These are phyloP conservation scores for Phoeniculus purpureus DNA, from an alignment of 2,797 vertebrate genomes.

Conservation along the genomic window DNA sequence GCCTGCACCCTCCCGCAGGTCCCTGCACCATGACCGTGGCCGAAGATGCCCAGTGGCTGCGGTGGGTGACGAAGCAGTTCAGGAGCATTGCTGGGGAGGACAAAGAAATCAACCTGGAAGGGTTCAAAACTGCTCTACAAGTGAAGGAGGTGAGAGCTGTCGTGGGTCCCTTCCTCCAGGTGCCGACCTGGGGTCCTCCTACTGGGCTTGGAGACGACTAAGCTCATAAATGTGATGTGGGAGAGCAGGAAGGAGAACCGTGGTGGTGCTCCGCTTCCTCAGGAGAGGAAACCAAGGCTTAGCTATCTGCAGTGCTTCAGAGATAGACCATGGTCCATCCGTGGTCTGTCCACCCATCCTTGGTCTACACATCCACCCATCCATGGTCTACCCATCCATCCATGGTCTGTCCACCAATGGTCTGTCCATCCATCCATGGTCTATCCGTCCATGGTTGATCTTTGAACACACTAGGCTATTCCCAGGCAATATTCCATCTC, in stretches of 20 bases:
- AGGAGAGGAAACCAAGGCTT: not conserved
- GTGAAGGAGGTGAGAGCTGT: slow-evolving; percentile 86
- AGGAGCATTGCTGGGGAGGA: slow-evolving; percentile 84
- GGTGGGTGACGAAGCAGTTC: slow-evolving; percentile 87
- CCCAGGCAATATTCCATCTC: not conserved
- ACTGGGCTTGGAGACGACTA: not conserved
- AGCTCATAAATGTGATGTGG: not conserved
- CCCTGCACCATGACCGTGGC: slow-evolving; percentile 66
- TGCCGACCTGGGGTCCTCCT: not conserved
- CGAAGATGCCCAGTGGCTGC: slow-evolving; percentile 86
- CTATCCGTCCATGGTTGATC: no score
- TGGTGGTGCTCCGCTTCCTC: rapidly evolving
- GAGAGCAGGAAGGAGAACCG: not conserved
- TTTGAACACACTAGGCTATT: not conserved
- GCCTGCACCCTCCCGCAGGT: not conserved
- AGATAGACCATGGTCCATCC: no score
- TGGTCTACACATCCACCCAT: no score
- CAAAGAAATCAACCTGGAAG: slow-evolving; percentile 83
- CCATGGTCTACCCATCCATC: no score
- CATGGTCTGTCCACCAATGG: no score
- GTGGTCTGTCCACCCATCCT: no score
- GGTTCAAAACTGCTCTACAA: slow-evolving; percentile 87
- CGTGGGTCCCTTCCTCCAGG: rapidly evolving
- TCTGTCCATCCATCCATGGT: no score
- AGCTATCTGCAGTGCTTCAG: no score